Base-by-base conservation (phyloP, 1,140 invertebrate species). In the Brachionus asplanchnoidis region DNA sequence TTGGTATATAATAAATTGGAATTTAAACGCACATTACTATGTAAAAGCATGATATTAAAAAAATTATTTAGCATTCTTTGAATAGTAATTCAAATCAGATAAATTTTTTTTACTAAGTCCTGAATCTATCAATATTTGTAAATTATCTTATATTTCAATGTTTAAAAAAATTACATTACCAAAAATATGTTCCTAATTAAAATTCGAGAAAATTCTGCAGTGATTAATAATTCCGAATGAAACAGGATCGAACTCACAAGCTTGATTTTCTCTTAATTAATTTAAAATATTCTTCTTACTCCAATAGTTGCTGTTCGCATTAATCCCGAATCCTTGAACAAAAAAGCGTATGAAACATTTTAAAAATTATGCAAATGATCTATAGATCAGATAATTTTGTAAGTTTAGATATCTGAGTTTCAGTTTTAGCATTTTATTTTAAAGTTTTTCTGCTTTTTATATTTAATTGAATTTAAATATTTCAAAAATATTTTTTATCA, bases 181-280 rank as follows among this genome's bases (percentile, higher is more conserved):
- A 60, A 20, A 60, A 60, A 60, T 60, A 20, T 60, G 53, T 60
- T 60, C n/a, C 7, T 60, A 60, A 60, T 60, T 60, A 60, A 60
- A 60, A 60, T 9, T 20, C 17, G 53, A 60, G 17, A 60, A 60
- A 60, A 60, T 60, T 60, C 53, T 23, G 53, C 53, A 20, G 8
- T 60, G 53, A 60, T 60, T 60, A 60, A 60, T 60, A 60, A 60
- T 60, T 60, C 53, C 53, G 53, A 60, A 60, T 60, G n/a, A 60
- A 60, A 60, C 53, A 60, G 8, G 53, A 60, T 60, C 53, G 20
- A 60, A 60, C 7, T 60, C 53, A 9, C 53, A 60, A 23, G 53
- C 53, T 9, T 26, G 53, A 60, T 60, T 60, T 60, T 20, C 53
- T 20, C 53, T 60, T 60, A 23, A 26, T 20, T 60, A 60, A 60